Conservation (phyloP, 2,113 vertebrate genomes). For the Coptodon bakossiorum region DNA sequence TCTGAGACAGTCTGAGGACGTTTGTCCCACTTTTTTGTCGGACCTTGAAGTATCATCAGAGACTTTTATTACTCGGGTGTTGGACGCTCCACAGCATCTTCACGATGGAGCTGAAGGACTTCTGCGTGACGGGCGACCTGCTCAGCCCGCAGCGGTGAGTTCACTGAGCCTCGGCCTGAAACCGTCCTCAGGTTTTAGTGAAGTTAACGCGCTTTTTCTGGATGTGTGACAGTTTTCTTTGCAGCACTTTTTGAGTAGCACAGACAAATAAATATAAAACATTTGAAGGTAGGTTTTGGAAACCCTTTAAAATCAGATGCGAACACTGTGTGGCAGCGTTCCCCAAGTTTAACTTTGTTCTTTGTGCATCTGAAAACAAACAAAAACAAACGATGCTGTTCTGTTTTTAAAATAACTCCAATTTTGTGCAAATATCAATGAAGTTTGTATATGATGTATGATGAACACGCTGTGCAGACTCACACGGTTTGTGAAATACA, state of each 20-base stretch:
- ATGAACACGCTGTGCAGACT: background rate
- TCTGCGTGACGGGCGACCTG: slow-evolving; percentile 22
- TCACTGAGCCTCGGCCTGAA: background rate
- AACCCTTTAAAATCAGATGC: background rate
- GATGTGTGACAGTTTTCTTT: background rate
- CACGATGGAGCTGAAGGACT: slow-evolving; percentile 54
- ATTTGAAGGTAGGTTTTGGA: background rate
- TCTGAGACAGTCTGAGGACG: background rate
- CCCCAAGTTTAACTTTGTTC: rapidly evolving
- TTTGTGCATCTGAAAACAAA: background rate
- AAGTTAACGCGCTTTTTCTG: background rate
- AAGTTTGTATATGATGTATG: rapidly evolving
- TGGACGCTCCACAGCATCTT: background rate
- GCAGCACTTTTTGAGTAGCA: background rate
- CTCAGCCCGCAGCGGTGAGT: slow-evolving; percentile 43
- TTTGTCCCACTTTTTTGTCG: background rate
- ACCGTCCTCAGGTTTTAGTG: background rate
- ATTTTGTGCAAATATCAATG: background rate
- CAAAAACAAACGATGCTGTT: background rate
- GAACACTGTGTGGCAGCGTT: background rate
- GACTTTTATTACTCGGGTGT: background rate
- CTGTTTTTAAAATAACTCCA: background rate
- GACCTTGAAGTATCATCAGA: background rate
- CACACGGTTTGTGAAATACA: background rate
- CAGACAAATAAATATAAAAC: background rate